A percentile compares a stretch with the other conserved stretches of the same genome.
Evolutionary conservation across 2,888 invertebrate genomes (phyloP).

Genomic region (Fabriciana adippe): DNA sequence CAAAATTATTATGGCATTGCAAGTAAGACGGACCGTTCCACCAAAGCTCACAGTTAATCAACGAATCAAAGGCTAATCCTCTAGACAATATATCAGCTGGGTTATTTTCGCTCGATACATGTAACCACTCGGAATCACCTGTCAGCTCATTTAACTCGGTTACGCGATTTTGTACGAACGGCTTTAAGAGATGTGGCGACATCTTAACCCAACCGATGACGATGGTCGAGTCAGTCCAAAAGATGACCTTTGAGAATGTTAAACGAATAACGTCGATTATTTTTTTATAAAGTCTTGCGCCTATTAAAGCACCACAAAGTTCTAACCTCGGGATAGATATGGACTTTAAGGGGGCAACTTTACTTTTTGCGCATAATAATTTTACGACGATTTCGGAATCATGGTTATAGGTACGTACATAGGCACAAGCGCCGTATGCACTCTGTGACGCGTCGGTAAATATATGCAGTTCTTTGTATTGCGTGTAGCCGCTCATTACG

Average conservation of each 20-base stretch:
- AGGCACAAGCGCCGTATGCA: slow-evolving; percentile 1
- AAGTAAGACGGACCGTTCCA: slow-evolving; percentile 7
- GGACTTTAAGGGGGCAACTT: neutral
- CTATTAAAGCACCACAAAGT: neutral
- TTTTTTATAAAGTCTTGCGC: too few species aligned
- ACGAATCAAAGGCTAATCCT: slow-evolving; percentile 7
- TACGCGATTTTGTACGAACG: neutral
- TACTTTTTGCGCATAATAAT: neutral
- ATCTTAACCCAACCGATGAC: neutral
- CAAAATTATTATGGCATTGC: neutral
- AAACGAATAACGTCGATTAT: too few species aligned
- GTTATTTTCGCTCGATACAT: neutral
- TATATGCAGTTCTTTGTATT: neutral
- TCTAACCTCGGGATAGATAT: neutral
- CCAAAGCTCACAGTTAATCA: slow-evolving; percentile 2
- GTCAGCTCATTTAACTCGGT: slow-evolving; percentile 6
- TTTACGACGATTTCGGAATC: neutral
- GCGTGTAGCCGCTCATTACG: too few species aligned
- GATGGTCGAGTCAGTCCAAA: too few species aligned
- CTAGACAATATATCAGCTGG: slow-evolving; percentile 4
- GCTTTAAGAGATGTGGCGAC: neutral
- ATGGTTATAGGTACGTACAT: neutral
- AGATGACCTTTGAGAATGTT: too few species aligned
- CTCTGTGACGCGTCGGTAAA: neutral
- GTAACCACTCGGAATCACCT: neutral